Evolutionary conservation across 2,113 vertebrate genomes (phyloP), one percentile per base, ranked within the genome.

Genomic region (Gavia stellata): DNA sequence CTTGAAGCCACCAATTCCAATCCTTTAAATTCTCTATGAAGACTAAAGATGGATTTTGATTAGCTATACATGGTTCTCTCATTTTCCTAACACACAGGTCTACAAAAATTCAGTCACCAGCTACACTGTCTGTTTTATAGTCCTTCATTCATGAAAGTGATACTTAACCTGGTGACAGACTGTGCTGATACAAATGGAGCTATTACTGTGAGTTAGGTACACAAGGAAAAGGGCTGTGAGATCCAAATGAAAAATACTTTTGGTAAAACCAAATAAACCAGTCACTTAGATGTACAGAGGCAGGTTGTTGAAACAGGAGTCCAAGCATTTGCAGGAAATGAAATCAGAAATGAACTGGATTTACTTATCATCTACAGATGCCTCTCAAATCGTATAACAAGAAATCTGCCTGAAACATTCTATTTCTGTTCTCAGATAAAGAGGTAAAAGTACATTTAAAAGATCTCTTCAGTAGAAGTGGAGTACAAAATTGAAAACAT

Each of bases 401-500:
- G 80, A 94, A 91, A 94, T 67, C 80, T 83, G 44, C 45, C 56
- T 50, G 31, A 95, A 95, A 74, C 8, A 31, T 85, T 90, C 81
- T 73, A 88, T 85, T 95, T 82, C 92, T 95, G 53, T 88, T 94
- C 68, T 93, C 62, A 67, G 65, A 78, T 74, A 90, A 90, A 88
- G 72, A 94, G 33, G 82, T 63, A 92, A 90, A 77, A 81, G 38
- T 36, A 86, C 21, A 92, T 71, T 85, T 83, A 86, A 90, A 91
- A 89, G 33, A 94, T 59, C 17, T 84, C 65, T 68, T 92, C 68
- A 81, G 71, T 15, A 73, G 81, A 90, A 88, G 42, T 38, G 12
- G 44, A 92, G 36, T 34, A 86, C 16, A n/a, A 96, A 96, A 96
- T 68, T 84, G 77, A 92, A 89, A 96, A 78, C 75, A 86, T 63